Percentiles rank a stretch among this genome's conserved stretches.
Conservation (phyloP, 2,888 invertebrate genomes). For the Aphodius sticticus region DNA sequence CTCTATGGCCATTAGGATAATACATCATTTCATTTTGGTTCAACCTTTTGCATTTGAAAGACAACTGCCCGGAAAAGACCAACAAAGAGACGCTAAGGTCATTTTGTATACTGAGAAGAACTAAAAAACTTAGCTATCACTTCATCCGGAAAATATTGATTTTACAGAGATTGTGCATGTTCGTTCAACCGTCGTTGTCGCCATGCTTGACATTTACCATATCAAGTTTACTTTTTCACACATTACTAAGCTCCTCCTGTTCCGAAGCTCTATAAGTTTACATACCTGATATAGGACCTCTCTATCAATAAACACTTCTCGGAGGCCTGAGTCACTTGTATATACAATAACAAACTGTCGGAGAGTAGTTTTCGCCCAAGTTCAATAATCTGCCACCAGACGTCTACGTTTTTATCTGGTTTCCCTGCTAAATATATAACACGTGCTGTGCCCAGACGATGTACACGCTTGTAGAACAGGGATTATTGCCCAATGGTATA, state of each 20-base stretch:
- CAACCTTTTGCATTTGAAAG: no score
- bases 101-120: slow-evolving; percentile 11
- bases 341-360: neutral
- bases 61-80: neutral
- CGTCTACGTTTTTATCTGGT: neutral
- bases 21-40: no score
- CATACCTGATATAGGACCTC: slow-evolving; percentile 36
- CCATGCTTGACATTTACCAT: slow-evolving; percentile 37
- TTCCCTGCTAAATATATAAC: neutral
- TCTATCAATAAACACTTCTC: slow-evolving; percentile 32
- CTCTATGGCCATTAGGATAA: no score
- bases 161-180: slow-evolving; percentile 24
- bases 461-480: no score
- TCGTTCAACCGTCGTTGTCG: slow-evolving; percentile 37
- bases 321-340: slow-evolving; percentile 16
- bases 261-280: slow-evolving; percentile 33
- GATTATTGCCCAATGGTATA: no score
- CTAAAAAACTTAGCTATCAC: slow-evolving; percentile 26
- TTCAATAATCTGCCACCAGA: neutral
- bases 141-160: slow-evolving; percentile 14
- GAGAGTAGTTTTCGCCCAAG: neutral
- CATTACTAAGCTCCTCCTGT: slow-evolving; percentile 34
- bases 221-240: slow-evolving; percentile 40
- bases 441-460: no score
- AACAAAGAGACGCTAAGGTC: neutral